Base-by-base conservation (phyloP, 1,140 invertebrate species). In the Arion vulgaris region DNA sequence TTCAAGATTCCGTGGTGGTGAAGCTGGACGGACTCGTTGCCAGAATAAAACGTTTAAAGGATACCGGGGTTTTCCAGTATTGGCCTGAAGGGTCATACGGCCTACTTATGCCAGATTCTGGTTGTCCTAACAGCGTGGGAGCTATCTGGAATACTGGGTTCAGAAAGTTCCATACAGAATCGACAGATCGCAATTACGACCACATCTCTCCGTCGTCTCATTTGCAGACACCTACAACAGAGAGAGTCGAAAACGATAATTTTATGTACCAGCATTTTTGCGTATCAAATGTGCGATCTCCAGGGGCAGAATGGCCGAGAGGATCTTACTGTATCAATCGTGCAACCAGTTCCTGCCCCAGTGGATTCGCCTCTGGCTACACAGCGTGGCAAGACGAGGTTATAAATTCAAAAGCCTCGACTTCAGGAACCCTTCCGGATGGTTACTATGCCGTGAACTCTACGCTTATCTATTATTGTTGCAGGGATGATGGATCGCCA, bases 221-320 rank as follows among this genome's bases (percentile, higher is more conserved):
- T 34, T 41, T 80, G 17, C 26, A 49, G 41, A 5, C 34, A 26
- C 78, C 78, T 28, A 49, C 45, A n/a, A 28, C 51, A n/a, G 41
- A 69, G 19, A 80, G 78, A 49, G 68, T 38, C 39, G 78, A 38
- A 2, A 51, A 5, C 1, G 32, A 80, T 23, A 71, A 71, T n/a
- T 80, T 71, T 36, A 41, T 71, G 62, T 71, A 69, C n/a, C 62
- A 80, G 66, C 62, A 71, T 38, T 80, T 80, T 45, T 80, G 78
- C 45, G 78, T 80, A 23, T 66, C 51, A 9, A 72, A 38, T 7
- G 26, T 9, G 0, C 51, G 49, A 38, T 75, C 73, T 49, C 73
- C 73, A 1, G 73, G 73, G 0, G 2, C 73, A 4, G 73, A 19
- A 11, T 75, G 73, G 73, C 73, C 73, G 1, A n/a, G 45, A 26